These are phyloP conservation scores for Odocoileus hemionus DNA, from an alignment of 2,113 vertebrate species.

Conservation along the genomic window DNA sequence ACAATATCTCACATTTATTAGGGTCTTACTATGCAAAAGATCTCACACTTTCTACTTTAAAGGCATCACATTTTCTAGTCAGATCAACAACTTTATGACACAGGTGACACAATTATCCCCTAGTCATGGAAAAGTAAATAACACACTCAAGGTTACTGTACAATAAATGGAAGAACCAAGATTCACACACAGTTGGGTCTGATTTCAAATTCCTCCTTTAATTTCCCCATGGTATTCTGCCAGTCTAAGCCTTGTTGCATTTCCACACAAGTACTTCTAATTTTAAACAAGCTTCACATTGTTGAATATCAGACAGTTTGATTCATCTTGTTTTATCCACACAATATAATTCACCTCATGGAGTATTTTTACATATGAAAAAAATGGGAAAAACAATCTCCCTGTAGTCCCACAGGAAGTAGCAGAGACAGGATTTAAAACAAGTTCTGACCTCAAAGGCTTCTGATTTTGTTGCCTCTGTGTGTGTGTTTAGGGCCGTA, in stretches of 20 bases:
- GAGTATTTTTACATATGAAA: neutral
- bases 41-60: neutral
- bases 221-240: neutral
- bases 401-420: neutral
- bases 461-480: neutral
- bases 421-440: neutral
- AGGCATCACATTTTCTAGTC: neutral
- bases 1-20: neutral
- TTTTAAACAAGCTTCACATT: neutral
- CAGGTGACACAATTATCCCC: neutral
- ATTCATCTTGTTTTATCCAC: neutral
- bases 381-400: neutral
- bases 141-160: neutral
- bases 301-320: neutral
- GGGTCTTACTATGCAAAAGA: neutral
- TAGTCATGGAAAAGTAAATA: neutral
- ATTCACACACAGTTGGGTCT: neutral
- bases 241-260: neutral
- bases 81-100: neutral
- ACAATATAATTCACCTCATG: neutral
- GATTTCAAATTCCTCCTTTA: neutral
- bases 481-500: neutral
- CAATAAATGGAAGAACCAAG: neutral
- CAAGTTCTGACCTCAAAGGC: neutral
- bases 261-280: neutral